phyloP scores from a whole-genome alignment of 2,888 invertebrate species.

The Margaritifera margaritifera region DNA sequence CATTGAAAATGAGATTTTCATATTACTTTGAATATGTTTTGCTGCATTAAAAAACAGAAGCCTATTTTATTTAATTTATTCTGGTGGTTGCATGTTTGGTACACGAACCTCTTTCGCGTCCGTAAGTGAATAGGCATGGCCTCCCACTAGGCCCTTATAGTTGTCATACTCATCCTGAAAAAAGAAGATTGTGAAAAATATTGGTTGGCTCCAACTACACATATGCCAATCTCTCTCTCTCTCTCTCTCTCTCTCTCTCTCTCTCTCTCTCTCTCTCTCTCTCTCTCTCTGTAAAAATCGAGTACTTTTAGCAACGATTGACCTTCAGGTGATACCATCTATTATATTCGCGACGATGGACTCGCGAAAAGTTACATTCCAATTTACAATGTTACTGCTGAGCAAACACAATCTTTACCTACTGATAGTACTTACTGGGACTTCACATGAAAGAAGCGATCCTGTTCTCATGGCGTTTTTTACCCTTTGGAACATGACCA shows the following conservation, averaged over 20 bases:
- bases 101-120: slow-evolving; percentile 79
- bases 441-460: slow-evolving; percentile 79
- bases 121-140: slow-evolving; percentile 82
- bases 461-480: slow-evolving; percentile 77
- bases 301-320: too few relatives aligned
- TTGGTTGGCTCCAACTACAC: not conserved
- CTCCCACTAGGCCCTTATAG: slow-evolving; percentile 78
- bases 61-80: too few relatives aligned
- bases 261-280: too few relatives aligned
- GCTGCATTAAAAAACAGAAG: too few relatives aligned
- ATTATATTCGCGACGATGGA: too few relatives aligned
- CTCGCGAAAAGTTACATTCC: too few relatives aligned
- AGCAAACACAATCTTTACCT: too few relatives aligned
- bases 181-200: not conserved
- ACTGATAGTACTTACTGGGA: slow-evolving; percentile 75
- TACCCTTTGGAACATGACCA: slow-evolving; percentile 76
- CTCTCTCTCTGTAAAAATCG: too few relatives aligned
- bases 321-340: too few relatives aligned
- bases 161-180: slow-evolving; percentile 52
- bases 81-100: too few relatives aligned
- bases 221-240: not conserved
- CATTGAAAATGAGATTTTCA: not conserved
- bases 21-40: too few relatives aligned
- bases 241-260: not conserved
- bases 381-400: too few relatives aligned